Evolutionary conservation across 2,797 vertebrate species (phyloP).

Genomic region (Micropoecilia bifurca): DNA sequence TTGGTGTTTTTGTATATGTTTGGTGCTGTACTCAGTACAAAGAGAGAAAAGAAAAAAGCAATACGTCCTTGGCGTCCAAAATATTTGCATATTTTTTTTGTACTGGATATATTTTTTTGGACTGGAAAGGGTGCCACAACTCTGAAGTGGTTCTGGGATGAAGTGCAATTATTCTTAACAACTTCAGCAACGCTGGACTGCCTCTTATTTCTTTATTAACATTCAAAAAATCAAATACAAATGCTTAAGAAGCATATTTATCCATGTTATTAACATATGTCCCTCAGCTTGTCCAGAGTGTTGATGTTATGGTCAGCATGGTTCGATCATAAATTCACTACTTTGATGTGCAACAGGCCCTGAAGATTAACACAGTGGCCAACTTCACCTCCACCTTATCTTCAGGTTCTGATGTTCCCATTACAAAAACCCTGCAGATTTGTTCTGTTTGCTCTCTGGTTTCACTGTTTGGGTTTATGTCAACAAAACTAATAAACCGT

Average conservation of each 20-base stretch:
- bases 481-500: background rate
- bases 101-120: too few relatives aligned
- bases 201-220: slow-evolving; percentile 1
- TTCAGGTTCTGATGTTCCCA: slow-evolving; percentile 30
- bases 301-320: slow-evolving; percentile 13
- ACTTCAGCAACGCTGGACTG: background rate
- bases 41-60: too few relatives aligned
- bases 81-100: too few relatives aligned
- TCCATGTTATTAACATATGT: slow-evolving; percentile 1
- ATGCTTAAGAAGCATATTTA: background rate
- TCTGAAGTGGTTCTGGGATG: background rate
- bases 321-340: slow-evolving; percentile 4
- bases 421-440: background rate
- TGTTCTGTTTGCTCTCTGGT: background rate
- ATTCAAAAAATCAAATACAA: background rate
- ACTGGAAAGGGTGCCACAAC: too few relatives aligned
- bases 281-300: background rate
- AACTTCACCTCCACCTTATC: slow-evolving; percentile 43
- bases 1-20: too few relatives aligned
- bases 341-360: slow-evolving; percentile 52
- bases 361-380: slow-evolving; percentile 58
- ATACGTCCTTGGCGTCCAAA: too few relatives aligned
- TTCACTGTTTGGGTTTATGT: background rate
- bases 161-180: too few relatives aligned
- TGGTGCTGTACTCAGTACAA: too few relatives aligned